phyloP scores from a whole-genome alignment of 2,797 vertebrate genomes.

The Ambastaia sidthimunki region DNA sequence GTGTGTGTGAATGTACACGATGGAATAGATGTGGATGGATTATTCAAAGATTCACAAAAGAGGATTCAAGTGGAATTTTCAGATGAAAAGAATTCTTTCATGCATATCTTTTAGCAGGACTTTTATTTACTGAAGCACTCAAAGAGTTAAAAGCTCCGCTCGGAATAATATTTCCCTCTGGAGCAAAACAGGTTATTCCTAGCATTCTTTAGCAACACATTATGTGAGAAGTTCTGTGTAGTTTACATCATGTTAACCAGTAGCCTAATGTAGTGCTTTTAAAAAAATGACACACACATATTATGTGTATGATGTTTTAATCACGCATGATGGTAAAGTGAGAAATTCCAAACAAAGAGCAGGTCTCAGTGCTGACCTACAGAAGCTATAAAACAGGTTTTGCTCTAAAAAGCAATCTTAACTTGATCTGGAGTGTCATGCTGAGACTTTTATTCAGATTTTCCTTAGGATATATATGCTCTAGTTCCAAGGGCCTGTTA shows the following conservation, averaged over 20 bases:
- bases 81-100: neutral
- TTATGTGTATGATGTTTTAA: neutral
- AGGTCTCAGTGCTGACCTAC: neutral
- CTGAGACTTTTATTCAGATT: constrained; percentile 1
- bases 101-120: neutral
- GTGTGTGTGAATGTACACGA: no score
- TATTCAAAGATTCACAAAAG: neutral
- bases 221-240: neutral
- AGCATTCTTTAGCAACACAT: neutral
- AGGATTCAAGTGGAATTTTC: neutral
- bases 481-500: constrained; percentile 1
- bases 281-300: neutral
- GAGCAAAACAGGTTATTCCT: neutral
- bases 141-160: neutral
- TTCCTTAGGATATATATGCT: neutral
- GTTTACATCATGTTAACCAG: neutral
- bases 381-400: constrained; percentile 4
- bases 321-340: neutral
- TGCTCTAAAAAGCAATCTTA: constrained; percentile 5
- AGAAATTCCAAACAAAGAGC: neutral
- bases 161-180: neutral
- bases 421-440: constrained; percentile 11
- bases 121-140: neutral
- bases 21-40: neutral
- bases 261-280: neutral